Evolutionary conservation across 2,888 invertebrate species (phyloP), one percentile per base, ranked within the genome.

Genomic region (Spilosoma lubricipeda): DNA sequence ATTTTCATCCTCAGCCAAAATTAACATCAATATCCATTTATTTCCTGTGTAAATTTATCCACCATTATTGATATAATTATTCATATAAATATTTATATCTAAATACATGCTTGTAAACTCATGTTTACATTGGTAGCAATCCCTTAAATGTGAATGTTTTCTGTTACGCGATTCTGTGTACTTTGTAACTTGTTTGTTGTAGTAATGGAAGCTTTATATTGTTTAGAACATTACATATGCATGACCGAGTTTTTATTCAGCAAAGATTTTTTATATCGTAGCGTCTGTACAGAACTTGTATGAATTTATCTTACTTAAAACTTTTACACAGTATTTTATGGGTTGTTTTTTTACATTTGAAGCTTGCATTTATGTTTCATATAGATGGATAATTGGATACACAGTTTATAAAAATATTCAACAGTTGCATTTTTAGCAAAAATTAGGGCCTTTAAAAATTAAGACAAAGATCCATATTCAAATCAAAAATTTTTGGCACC

Each of bases 121-220:
- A 48, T 82, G 68, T 80, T 80, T 81, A 70, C 75, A 48, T 66
- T 78, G 67, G 67, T 77, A 85, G 78, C 79, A 77, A 80, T 79
- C 80, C 72, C 73, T 83, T 82, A 83, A 84, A 82, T 82, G 75
- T 76, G 77, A 77, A 77, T 82, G 77, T 81, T 83, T 85, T 84
- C 78, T 80, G 81, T 78, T 73, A 68, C 36, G 39, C 39, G 18
- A 27, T 39, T 76, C 74, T 81, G 77, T 76, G 78, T 80, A 77
- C 77, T 75, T 80, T 83, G 78, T 84, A 84, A 86, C 87, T 86
- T 86, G 83, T 89, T 85, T 86, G 81, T 75, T 75, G 76, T 77
- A 75, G 78, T 86, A 88, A 88, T 88, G 85, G 87, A 82, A 80
- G 68, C 64, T 78, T 80, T 82, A 82, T 78, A 75, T 75, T 67